phyloP scores from a whole-genome alignment of 2,797 vertebrate genomes.

The Florisuga fusca region DNA sequence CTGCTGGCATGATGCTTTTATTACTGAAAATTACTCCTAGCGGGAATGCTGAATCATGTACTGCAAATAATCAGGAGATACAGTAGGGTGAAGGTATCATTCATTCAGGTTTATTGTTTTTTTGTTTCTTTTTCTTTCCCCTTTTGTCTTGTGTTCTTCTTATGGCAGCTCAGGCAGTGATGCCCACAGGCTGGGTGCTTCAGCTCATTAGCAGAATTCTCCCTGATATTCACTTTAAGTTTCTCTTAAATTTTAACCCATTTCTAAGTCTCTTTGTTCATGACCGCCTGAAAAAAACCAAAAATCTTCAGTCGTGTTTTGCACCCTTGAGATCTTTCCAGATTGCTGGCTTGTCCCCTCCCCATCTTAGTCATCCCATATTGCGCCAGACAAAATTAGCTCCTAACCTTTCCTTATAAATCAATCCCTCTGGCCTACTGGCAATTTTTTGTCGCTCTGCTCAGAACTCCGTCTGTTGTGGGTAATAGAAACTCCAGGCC shows the following conservation, averaged over 20 bases:
- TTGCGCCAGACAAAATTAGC: constrained; percentile 73
- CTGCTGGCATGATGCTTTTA: constrained; percentile 21
- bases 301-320: constrained; percentile 12
- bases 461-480: constrained; percentile 42
- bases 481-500: not conserved
- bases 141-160: not conserved
- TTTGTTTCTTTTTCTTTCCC: not conserved
- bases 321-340: constrained; percentile 78
- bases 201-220: not conserved
- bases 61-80: constrained; percentile 17
- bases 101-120: not conserved
- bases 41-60: constrained; percentile 62
- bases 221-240: not conserved
- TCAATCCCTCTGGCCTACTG: constrained; percentile 66
- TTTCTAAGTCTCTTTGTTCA: not conserved
- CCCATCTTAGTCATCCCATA: constrained; percentile 73
- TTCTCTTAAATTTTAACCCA: not conserved
- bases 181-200: not conserved
- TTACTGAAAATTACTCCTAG: constrained; percentile 59
- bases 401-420: constrained; percentile 77
- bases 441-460: constrained; percentile 50
- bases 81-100: constrained; percentile 18
- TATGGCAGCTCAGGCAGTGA: not conserved
- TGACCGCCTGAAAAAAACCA: constrained; percentile 32
- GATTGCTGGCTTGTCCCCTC: constrained; percentile 68